Evolutionary conservation across 1,140 invertebrate genomes (phyloP).

Genomic region (Streblospio benedicti): DNA sequence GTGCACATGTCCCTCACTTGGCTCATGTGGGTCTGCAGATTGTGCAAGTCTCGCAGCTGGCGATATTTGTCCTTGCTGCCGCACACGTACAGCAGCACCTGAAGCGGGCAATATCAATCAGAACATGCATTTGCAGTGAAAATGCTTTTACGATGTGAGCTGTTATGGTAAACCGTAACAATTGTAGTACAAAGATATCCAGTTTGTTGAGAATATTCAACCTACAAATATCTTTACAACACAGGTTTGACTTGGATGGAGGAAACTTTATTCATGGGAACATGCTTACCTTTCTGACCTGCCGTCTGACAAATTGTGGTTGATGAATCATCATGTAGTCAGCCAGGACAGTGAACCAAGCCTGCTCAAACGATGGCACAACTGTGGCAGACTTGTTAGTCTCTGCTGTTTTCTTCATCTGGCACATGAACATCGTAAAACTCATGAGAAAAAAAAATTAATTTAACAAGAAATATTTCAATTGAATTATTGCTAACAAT

Average conservation of each 20-base stretch:
- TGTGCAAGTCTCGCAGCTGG: slow-evolving; percentile 83
- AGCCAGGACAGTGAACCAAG: slow-evolving; percentile 74
- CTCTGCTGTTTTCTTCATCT: slow-evolving; percentile 57
- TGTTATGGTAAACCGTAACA: too few species aligned
- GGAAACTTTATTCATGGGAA: too few species aligned
- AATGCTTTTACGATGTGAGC: too few species aligned
- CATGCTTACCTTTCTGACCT: slow-evolving; percentile 50
- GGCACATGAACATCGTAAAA: slow-evolving; percentile 11
- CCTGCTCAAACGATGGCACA: slow-evolving; percentile 43
- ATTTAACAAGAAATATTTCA: too few species aligned
- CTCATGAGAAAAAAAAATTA: neutral
- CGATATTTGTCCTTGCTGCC: slow-evolving; percentile 93
- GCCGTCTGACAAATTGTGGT: slow-evolving; percentile 50
- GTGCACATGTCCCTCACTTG: slow-evolving; percentile 45
- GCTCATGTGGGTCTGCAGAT: slow-evolving; percentile 50
- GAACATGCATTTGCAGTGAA: neutral
- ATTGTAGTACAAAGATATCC: too few species aligned
- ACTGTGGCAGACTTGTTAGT: slow-evolving; percentile 27
- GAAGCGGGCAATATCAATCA: neutral
- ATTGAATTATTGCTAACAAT: too few species aligned
- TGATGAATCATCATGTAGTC: slow-evolving; percentile 89
- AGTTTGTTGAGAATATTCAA: too few species aligned
- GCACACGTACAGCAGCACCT: slow-evolving; percentile 84
- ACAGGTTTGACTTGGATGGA: too few species aligned
- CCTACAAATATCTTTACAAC: too few species aligned